These are phyloP conservation scores for Chromoteleia sp. DNA, from an alignment of 2,888 invertebrate genomes.

Conservation along the genomic window DNA sequence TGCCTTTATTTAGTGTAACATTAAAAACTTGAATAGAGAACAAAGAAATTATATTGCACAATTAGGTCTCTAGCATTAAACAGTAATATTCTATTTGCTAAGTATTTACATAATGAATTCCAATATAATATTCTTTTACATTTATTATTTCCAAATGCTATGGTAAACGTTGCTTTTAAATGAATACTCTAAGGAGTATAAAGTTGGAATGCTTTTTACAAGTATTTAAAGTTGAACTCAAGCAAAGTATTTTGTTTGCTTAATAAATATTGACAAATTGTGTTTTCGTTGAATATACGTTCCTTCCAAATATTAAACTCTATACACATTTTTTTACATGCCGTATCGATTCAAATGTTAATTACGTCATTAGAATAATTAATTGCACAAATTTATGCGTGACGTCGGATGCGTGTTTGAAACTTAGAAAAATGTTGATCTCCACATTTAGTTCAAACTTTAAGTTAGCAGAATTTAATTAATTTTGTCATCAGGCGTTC, in stretches of 20 bases:
- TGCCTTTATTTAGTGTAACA: conserved; percentile 1
- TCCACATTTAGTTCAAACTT: too few relatives aligned
- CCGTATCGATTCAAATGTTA: too few relatives aligned
- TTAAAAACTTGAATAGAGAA: not conserved
- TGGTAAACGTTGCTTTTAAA: conserved; percentile 26
- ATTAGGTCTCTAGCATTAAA: conserved; percentile 1
- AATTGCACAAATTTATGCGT: too few relatives aligned
- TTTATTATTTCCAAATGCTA: conserved; percentile 23
- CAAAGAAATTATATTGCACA: not conserved
- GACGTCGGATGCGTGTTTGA: too few relatives aligned
- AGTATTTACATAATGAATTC: conserved; percentile 17
- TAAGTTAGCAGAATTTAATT: conserved; percentile 1
- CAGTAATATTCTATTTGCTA: conserved; percentile 21
- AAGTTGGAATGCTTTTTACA: conserved; percentile 47
- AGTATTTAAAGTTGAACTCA: conserved; percentile 40
- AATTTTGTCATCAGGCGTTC: not conserved
- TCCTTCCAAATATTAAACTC: too few relatives aligned
- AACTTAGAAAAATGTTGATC: too few relatives aligned
- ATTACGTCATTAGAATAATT: too few relatives aligned
- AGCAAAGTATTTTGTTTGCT: conserved; percentile 46
- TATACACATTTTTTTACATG: too few relatives aligned
- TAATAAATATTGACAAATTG: conserved; percentile 51
- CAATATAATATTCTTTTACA: conserved; percentile 29
- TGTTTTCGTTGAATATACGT: conserved; percentile 21
- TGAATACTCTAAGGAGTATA: conserved; percentile 30